These are phyloP conservation scores for Ceratosolen solmsi DNA, from an alignment of 1,140 invertebrate species.

Conservation along the genomic window DNA sequence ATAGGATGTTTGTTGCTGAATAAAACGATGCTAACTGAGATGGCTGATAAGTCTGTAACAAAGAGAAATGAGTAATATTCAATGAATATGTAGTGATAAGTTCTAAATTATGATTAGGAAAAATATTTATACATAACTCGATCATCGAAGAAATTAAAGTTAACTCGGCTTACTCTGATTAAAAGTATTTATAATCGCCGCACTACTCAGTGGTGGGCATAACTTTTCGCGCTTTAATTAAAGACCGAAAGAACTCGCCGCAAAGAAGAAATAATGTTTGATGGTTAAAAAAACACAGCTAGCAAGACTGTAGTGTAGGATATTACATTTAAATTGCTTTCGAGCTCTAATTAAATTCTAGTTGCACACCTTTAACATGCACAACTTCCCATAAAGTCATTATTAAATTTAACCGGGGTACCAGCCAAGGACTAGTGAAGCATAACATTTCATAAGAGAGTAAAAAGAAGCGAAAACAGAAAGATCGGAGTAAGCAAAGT, in stretches of 20 bases:
- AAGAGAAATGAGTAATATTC: not conserved
- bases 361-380: slow-evolving; percentile 41
- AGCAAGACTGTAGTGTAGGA: not conserved
- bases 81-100: not conserved
- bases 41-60: slow-evolving; percentile 14
- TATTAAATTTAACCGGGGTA: slow-evolving; percentile 45
- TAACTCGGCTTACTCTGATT: slow-evolving; percentile 20
- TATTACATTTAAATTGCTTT: slow-evolving; percentile 45
- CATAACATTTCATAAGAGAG: slow-evolving; percentile 40
- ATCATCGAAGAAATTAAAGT: slow-evolving; percentile 16
- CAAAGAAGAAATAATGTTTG: slow-evolving; percentile 51
- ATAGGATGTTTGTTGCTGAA: not conserved
- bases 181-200: slow-evolving; percentile 44
- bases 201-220: slow-evolving; percentile 36
- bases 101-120: not conserved
- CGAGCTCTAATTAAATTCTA: slow-evolving; percentile 47
- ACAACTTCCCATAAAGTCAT: slow-evolving; percentile 40
- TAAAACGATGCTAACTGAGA: not conserved
- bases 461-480: slow-evolving; percentile 14
- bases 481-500: not conserved
- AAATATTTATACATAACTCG: slow-evolving; percentile 17
- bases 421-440: slow-evolving; percentile 34
- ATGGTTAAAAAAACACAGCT: slow-evolving; percentile 42
- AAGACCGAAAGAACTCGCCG: slow-evolving; percentile 44
- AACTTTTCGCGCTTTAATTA: slow-evolving; percentile 49